Conservation (phyloP, 2,113 vertebrate species). For the Corythornis cristatus region DNA sequence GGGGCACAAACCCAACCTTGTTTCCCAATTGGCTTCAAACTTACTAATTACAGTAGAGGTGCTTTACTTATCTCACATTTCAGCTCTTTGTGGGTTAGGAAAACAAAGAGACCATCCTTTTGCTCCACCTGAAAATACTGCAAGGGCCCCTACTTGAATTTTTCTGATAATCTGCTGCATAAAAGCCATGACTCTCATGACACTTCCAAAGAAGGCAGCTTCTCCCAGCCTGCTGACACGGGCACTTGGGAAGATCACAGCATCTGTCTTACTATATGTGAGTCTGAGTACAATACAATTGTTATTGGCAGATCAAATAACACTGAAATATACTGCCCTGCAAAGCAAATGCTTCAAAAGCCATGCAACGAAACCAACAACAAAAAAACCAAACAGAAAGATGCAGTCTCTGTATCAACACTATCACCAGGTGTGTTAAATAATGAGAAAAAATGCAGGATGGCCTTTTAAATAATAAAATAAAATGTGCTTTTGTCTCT, state of each 20-base stretch:
- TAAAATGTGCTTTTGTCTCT: slow-evolving; percentile 52
- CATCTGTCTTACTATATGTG: neutral
- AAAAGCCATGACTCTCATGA: fast-evolving
- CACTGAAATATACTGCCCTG: neutral
- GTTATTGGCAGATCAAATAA: neutral
- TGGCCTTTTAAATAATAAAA: neutral
- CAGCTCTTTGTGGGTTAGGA: neutral
- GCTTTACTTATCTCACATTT: neutral
- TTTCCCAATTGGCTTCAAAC: neutral
- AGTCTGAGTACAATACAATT: neutral
- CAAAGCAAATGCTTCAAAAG: neutral
- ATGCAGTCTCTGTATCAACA: neutral
- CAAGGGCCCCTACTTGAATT: neutral
- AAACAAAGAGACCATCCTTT: neutral
- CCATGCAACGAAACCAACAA: neutral
- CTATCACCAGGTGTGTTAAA: neutral
- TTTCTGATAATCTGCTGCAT: neutral
- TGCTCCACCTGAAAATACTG: neutral
- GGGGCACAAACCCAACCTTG: neutral
- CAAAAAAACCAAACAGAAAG: neutral
- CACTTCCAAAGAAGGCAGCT: neutral
- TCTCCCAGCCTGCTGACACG: neutral
- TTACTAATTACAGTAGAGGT: neutral
- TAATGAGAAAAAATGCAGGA: neutral
- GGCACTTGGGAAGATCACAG: fast-evolving